Percentiles rank a stretch among this genome's conserved stretches.
These are phyloP conservation scores for Cerceris rybyensis DNA, from an alignment of 2,888 invertebrate genomes.

Conservation along the genomic window DNA sequence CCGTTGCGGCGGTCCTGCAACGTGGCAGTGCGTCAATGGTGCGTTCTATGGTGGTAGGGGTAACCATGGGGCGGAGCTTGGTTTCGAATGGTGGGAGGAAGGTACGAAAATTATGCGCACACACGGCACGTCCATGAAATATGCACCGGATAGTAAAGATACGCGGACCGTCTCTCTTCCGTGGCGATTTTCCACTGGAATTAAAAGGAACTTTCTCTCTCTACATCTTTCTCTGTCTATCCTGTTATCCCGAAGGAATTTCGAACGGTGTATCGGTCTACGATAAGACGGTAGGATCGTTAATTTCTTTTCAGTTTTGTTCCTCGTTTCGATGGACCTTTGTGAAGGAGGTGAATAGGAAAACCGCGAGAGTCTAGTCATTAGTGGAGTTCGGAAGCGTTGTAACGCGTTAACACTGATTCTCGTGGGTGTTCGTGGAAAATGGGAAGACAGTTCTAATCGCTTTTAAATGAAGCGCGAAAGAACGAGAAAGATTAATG, in stretches of 20 bases:
- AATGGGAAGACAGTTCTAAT: too few relatives aligned
- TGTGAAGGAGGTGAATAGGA: neutral
- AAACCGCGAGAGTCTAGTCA: too few relatives aligned
- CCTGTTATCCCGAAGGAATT: too few relatives aligned
- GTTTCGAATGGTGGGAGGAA: constrained; percentile 23
- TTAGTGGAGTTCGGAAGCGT: too few relatives aligned
- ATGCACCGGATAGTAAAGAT: constrained; percentile 55
- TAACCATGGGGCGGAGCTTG: constrained; percentile 27
- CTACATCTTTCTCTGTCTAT: neutral
- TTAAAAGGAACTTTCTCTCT: constrained; percentile 16
- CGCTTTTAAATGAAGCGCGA: too few relatives aligned
- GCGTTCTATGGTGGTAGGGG: constrained; percentile 34
- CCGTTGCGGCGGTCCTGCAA: constrained; percentile 13
- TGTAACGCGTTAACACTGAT: too few relatives aligned
- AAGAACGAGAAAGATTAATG: too few relatives aligned
- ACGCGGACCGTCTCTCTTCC: constrained; percentile 14
- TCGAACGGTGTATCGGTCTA: too few relatives aligned
- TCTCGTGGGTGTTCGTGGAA: too few relatives aligned
- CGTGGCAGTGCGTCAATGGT: constrained; percentile 45
- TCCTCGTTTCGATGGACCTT: neutral
- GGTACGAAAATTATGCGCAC: constrained; percentile 65
- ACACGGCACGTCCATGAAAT: constrained; percentile 60
- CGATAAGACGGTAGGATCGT: too few relatives aligned
- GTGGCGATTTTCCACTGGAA: constrained; percentile 12
- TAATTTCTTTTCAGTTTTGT: neutral